phyloP scores from a whole-genome alignment of 2,113 vertebrate species.

The Agapornis roseicollis region DNA sequence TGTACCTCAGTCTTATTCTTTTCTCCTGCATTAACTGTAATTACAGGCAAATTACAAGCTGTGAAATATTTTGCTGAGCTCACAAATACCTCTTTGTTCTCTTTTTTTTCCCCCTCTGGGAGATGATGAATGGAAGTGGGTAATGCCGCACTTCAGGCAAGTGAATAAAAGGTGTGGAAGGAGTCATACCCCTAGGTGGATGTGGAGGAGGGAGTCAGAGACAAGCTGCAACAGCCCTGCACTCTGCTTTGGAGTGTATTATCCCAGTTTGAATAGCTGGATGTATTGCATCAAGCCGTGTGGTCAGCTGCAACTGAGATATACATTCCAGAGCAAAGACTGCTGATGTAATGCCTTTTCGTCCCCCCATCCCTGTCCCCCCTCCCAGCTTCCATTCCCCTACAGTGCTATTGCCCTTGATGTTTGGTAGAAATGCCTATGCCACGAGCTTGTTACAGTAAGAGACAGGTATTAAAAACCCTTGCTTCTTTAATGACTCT shows the following conservation, averaged over 20 bases:
- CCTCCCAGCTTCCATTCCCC: neutral
- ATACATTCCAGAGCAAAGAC: conserved; percentile 6
- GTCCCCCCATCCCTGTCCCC: neutral
- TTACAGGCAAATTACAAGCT: neutral
- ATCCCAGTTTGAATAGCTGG: neutral
- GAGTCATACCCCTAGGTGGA: conserved; percentile 12
- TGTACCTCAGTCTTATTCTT: neutral
- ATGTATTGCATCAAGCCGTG: conserved; percentile 18
- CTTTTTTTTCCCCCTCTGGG: neutral
- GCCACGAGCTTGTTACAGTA: accelerated
- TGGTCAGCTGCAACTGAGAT: conserved; percentile 4
- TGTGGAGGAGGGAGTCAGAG: neutral
- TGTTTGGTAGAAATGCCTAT: neutral
- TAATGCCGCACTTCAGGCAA: conserved; percentile 1
- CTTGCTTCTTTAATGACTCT: neutral
- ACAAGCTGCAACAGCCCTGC: neutral
- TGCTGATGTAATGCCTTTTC: conserved; percentile 13
- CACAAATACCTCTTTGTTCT: conserved; percentile 13
- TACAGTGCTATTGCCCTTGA: neutral
- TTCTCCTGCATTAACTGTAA: neutral
- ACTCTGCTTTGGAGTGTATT: neutral
- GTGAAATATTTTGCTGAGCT: conserved; percentile 11
- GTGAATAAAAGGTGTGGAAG: conserved; percentile 47
- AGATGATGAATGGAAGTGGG: neutral
- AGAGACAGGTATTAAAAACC: neutral